Evolutionary conservation across 2,888 invertebrate species (phyloP).

Genomic region (Cataglyphis livida): DNA sequence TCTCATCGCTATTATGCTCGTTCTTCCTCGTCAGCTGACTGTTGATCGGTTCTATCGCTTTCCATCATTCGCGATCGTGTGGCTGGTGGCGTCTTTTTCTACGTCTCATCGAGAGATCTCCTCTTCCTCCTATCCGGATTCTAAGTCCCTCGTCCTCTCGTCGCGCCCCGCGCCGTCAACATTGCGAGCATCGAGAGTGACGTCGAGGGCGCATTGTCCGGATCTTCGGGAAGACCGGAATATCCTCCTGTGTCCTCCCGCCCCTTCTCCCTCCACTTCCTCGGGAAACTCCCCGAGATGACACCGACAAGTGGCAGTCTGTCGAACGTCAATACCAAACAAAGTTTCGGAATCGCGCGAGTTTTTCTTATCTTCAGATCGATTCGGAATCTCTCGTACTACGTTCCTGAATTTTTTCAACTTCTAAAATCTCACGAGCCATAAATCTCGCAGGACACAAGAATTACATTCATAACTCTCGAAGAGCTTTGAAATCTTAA

Average conservation of each 20-base stretch:
- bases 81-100: slow-evolving; percentile 59
- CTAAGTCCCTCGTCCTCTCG: slow-evolving; percentile 72
- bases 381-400: slow-evolving; percentile 1
- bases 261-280: slow-evolving; percentile 50
- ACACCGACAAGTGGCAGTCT: slow-evolving; percentile 50
- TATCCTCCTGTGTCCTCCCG: slow-evolving; percentile 64
- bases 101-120: slow-evolving; percentile 56
- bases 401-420: not conserved
- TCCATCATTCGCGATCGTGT: slow-evolving; percentile 55
- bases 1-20: slow-evolving; percentile 73
- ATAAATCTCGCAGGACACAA: not conserved
- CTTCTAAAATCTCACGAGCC: not conserved
- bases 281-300: slow-evolving; percentile 66
- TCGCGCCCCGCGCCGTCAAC: slow-evolving; percentile 55
- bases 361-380: slow-evolving; percentile 13
- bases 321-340: slow-evolving; percentile 57
- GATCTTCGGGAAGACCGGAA: slow-evolving; percentile 71
- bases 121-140: slow-evolving; percentile 73
- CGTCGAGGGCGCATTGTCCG: slow-evolving; percentile 81
- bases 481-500: not conserved
- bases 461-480: not conserved
- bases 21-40: slow-evolving; percentile 80
- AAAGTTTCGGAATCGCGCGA: slow-evolving; percentile 42
- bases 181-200: slow-evolving; percentile 79
- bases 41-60: slow-evolving; percentile 75